Conservation (phyloP, 2,113 vertebrate species). For the Myodes glareolus region DNA sequence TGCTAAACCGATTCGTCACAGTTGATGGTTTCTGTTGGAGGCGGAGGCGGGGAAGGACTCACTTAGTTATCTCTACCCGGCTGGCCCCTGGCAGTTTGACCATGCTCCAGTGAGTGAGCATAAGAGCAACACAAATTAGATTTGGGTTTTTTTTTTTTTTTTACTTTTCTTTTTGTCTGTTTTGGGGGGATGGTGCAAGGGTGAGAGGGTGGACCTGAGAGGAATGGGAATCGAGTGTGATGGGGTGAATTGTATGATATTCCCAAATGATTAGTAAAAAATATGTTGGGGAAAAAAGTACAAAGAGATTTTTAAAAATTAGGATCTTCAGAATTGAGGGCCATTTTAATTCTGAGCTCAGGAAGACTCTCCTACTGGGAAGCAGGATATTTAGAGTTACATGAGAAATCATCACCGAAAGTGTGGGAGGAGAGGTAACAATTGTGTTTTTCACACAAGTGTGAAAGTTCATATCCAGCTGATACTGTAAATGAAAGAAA, state of each 20-base stretch:
- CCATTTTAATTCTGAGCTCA: not conserved
- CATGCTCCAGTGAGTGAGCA: not conserved
- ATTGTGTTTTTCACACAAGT: not conserved
- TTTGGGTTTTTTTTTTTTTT: not conserved
- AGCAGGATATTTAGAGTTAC: not conserved
- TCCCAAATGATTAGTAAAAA: not conserved
- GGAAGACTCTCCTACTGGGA: not conserved
- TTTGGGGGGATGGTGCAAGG: not conserved
- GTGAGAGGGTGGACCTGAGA: not conserved
- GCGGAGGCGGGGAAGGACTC: not conserved
- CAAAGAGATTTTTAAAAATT: not conserved
- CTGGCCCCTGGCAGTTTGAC: not conserved
- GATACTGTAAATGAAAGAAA: not conserved
- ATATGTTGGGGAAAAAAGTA: not conserved
- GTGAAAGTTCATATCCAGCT: not conserved
- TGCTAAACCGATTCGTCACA: not conserved
- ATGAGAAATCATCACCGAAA: not conserved
- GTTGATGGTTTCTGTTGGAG: not conserved
- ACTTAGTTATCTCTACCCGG: not conserved
- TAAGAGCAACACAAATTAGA: not conserved
- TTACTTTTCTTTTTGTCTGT: not conserved
- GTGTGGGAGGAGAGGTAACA: not conserved
- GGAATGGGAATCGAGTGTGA: not conserved
- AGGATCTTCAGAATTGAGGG: not conserved
- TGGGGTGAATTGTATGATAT: not conserved